Conservation (phyloP, 2,113 vertebrate genomes). For the Menura novaehollandiae region DNA sequence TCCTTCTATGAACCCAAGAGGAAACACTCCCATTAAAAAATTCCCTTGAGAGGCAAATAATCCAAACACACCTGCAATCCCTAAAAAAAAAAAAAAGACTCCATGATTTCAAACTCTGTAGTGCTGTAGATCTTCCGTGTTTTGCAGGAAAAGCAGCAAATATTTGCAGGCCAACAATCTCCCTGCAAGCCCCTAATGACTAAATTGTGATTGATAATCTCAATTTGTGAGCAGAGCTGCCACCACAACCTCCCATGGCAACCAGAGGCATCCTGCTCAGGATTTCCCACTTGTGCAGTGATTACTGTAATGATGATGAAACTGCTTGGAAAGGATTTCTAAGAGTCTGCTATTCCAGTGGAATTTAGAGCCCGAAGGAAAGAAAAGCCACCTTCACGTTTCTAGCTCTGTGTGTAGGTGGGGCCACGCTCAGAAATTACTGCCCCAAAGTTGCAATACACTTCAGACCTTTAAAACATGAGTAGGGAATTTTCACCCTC, state of each 20-base stretch:
- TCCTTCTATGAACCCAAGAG: not conserved
- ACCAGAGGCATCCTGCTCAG: not conserved
- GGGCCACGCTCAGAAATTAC: accelerated
- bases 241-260: not conserved
- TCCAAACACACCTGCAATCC: not conserved
- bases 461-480: not conserved
- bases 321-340: not conserved
- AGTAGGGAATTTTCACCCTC: not conserved
- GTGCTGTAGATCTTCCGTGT: not conserved
- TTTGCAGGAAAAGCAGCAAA: not conserved
- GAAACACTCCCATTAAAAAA: not conserved
- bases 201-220: not conserved
- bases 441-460: not conserved
- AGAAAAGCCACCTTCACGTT: not conserved
- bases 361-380: not conserved
- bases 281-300: not conserved
- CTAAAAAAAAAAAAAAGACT: too few relatives aligned
- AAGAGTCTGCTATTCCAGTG: not conserved
- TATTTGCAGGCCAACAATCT: not conserved
- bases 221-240: not conserved
- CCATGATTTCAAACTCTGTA: not conserved
- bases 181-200: not conserved
- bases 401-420: not conserved
- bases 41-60: not conserved
- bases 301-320: not conserved